Evolutionary conservation across 2,797 vertebrate genomes (phyloP).

Genomic region (Alfaro cultratus): DNA sequence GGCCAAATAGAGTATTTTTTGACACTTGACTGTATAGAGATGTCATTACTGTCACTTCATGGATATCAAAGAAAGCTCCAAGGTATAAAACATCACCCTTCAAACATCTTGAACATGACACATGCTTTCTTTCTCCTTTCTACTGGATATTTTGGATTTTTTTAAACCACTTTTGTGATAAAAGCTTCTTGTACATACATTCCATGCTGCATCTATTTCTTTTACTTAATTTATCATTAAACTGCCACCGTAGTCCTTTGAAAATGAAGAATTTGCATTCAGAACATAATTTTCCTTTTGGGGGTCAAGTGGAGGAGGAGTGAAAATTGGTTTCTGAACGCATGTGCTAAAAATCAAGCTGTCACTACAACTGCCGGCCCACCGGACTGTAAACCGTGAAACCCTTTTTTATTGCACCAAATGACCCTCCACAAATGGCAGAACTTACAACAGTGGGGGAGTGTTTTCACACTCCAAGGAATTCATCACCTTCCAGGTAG

Average conservation of each 20-base stretch:
- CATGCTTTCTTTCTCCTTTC: slow-evolving; percentile 44
- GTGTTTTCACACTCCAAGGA: slow-evolving; percentile 68
- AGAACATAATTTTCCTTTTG: slow-evolving; percentile 21
- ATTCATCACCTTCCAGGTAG: slow-evolving; percentile 60
- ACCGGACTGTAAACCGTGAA: slow-evolving; percentile 36
- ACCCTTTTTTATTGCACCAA: slow-evolving; percentile 24
- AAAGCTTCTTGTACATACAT: slow-evolving; percentile 32
- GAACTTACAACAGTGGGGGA: slow-evolving; percentile 50
- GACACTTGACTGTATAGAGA: slow-evolving; percentile 30
- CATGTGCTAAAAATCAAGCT: slow-evolving; percentile 19
- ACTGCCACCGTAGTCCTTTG: slow-evolving; percentile 30
- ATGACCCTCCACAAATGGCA: slow-evolving; percentile 48
- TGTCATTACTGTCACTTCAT: slow-evolving; percentile 46
- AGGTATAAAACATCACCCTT: slow-evolving; percentile 45
- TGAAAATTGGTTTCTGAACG: slow-evolving; percentile 12
- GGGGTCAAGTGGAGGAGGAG: slow-evolving; percentile 26
- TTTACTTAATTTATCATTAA: slow-evolving; percentile 57
- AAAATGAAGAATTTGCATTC: slow-evolving; percentile 36
- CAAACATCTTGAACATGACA: slow-evolving; percentile 38
- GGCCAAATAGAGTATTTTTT: slow-evolving; percentile 35
- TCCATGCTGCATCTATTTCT: slow-evolving; percentile 14
- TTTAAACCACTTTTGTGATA: slow-evolving; percentile 34
- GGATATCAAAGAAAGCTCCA: slow-evolving; percentile 64
- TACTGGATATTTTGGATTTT: slow-evolving; percentile 37
- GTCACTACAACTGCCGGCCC: slow-evolving; percentile 25